Base-by-base conservation (phyloP, 2,113 vertebrate species). In the Nycticebus coucang region DNA sequence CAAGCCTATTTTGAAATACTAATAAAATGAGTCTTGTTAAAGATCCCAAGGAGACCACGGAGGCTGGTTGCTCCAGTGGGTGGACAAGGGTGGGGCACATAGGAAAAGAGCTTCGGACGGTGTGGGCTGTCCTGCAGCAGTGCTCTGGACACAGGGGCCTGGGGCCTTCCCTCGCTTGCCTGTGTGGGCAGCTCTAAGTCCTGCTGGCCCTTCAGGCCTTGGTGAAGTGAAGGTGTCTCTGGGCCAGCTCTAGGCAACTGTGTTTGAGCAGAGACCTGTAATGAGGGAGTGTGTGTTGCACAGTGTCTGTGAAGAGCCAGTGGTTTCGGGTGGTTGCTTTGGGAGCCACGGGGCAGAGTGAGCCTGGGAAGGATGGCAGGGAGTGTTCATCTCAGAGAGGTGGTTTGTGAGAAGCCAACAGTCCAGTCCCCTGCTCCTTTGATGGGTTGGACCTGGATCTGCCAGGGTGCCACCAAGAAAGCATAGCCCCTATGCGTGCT, bases 81-180 rank as follows among this genome's bases (percentile, higher is more conserved):
- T 15, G 22, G 59, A 5, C 2, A 13, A 5, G 14, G 22, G 35
- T 5, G 26, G 21, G 26, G 6, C 18, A 5, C 35, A 5, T 0
- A 5, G 1, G 28, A n/a, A 50, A 4, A 6, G 71, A 55, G 17
- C 6, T 53, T 21, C 8, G 33, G 50, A 18, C 7, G 10, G 28
- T 0, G 1, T 33, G 26, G 30, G 50, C 26, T 19, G 22, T 24
- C 55, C 28, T 2, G 1, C 15, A 15, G 24, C 5, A 53, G 53
- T 7, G 17, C 24, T 21, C 45, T 4, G 28, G 26, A 30, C 10
- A 28, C 28, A 22, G 18, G 62, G n/a, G 30, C 22, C 78, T 4
- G 3, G n/a, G 4, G 30, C 17, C 35, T 62, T 55, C 30, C 5
- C 1, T 35, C 45, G 10, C 2, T 45, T 33, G 30, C n/a, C 53